Evolutionary conservation across 2,888 invertebrate species (phyloP).

Genomic region (Chesias legatella): DNA sequence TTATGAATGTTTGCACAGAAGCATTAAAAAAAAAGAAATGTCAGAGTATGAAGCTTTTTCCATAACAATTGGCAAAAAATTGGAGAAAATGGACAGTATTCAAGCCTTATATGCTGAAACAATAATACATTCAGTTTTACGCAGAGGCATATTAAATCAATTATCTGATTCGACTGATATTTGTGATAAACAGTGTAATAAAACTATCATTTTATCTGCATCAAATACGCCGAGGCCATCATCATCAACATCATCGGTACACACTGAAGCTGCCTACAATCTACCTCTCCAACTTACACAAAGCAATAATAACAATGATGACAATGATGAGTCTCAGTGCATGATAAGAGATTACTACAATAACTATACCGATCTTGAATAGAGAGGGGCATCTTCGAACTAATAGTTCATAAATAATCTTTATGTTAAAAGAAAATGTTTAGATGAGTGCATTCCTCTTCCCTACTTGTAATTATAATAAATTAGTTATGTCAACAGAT

Average conservation of each 20-base stretch:
- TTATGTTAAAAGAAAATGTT: not conserved
- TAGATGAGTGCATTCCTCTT: constrained; percentile 1
- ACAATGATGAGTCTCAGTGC: constrained; percentile 1
- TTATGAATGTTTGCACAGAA: too few species aligned
- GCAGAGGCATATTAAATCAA: too few species aligned
- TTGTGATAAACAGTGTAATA: not conserved
- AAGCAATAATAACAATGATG: not conserved
- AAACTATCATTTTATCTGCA: too few species aligned
- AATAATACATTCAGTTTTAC: too few species aligned
- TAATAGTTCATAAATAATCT: not conserved
- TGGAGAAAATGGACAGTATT: too few species aligned
- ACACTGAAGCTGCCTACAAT: too few species aligned
- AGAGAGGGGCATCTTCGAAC: not conserved
- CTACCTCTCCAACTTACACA: not conserved
- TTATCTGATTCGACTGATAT: too few species aligned
- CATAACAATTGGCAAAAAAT: too few species aligned
- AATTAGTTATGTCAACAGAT: not conserved
- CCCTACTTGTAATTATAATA: constrained; percentile 1
- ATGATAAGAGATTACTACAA: constrained; percentile 1
- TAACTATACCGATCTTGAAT: not conserved
- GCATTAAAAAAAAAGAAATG: too few species aligned
- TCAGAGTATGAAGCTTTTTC: too few species aligned
- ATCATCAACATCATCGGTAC: too few species aligned
- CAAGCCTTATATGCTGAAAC: not conserved
- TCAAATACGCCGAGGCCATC: too few species aligned